Conservation (phyloP, 1,140 invertebrate genomes). For the Aphaenogaster ashmeadi region DNA sequence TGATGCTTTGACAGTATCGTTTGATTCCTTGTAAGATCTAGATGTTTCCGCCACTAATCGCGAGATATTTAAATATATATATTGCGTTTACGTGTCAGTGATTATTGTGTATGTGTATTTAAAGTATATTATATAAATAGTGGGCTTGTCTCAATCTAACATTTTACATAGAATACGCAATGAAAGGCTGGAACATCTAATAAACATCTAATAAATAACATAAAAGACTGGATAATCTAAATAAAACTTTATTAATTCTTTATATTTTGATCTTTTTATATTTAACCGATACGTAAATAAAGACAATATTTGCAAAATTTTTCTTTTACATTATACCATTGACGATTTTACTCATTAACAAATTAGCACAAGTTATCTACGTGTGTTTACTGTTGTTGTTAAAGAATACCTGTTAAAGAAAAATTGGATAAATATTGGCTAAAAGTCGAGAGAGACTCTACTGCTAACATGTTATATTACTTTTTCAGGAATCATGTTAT, state of each 20-base stretch:
- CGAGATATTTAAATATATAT: neutral
- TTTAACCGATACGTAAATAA: neutral
- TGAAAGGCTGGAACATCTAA: too few relatives aligned
- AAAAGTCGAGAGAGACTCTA: neutral
- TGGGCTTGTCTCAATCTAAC: neutral
- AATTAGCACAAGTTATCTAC: neutral
- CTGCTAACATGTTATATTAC: neutral
- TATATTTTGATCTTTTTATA: slow-evolving; percentile 4
- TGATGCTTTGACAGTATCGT: neutral
- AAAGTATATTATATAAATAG: neutral
- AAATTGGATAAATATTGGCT: neutral
- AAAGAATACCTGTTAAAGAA: neutral
- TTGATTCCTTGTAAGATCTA: neutral
- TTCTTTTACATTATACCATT: neutral
- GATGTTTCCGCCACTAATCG: neutral
- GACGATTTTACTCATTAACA: neutral
- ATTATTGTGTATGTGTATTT: neutral
- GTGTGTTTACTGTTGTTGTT: slow-evolving; percentile 2
- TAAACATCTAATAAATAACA: too few relatives aligned
- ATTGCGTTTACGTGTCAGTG: neutral
- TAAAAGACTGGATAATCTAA: neutral
- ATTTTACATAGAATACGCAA: neutral
- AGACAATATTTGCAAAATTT: neutral
- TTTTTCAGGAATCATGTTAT: slow-evolving; percentile 90
- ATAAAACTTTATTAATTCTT: slow-evolving; percentile 1